phyloP scores from a whole-genome alignment of 2,888 invertebrate genomes.

The Lithophane ornitopus region DNA sequence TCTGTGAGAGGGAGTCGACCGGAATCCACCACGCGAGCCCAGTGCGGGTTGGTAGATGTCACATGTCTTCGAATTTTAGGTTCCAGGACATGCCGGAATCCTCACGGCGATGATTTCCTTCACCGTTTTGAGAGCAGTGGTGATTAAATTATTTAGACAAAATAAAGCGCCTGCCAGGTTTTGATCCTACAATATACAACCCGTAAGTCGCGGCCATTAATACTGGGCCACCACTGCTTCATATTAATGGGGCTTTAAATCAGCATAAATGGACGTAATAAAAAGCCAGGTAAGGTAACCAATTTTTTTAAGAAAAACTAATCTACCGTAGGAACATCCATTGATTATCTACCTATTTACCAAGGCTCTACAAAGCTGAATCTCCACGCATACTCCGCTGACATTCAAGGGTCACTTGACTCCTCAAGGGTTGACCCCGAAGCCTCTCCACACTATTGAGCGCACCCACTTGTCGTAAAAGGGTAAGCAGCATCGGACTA shows the following conservation, averaged over 20 bases:
- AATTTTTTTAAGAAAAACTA: background rate
- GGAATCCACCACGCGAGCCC: no score
- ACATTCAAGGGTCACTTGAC: slow-evolving; percentile 46
- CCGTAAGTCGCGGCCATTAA: no score
- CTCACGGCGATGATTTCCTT: no score
- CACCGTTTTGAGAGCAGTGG: no score
- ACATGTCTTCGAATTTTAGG: no score
- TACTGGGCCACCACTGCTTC: background rate
- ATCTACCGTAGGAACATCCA: background rate
- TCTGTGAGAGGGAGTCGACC: no score
- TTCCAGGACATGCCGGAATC: no score
- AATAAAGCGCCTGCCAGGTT: no score
- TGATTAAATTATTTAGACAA: no score
- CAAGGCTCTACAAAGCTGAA: slow-evolving; percentile 26
- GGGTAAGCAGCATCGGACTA: slow-evolving; percentile 12
- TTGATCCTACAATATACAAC: no score
- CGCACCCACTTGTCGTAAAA: slow-evolving; percentile 15
- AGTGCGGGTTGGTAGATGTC: no score
- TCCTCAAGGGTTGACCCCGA: slow-evolving; percentile 28
- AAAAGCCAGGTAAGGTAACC: background rate
- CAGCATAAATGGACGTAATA: background rate
- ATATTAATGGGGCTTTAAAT: background rate
- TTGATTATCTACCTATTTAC: slow-evolving; percentile 8
- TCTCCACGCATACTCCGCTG: slow-evolving; percentile 21
- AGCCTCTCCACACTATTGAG: slow-evolving; percentile 45